Percentiles rank a stretch among this genome's conserved stretches.
phyloP scores from a whole-genome alignment of 2,888 invertebrate genomes.

The Tiliacea aurago region DNA sequence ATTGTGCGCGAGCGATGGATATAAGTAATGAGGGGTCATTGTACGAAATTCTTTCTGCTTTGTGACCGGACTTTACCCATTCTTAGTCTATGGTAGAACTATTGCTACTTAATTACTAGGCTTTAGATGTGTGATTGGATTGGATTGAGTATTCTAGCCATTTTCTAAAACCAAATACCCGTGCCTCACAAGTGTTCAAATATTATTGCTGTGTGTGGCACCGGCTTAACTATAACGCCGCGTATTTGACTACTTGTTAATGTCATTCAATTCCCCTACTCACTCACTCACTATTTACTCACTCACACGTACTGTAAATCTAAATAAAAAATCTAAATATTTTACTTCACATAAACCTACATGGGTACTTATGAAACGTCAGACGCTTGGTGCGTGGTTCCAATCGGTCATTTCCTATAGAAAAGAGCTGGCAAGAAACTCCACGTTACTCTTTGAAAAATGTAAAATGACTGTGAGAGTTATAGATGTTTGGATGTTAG shows the following conservation, averaged over 20 bases:
- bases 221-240: background rate
- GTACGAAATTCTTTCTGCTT: too few relatives aligned
- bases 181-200: too few relatives aligned
- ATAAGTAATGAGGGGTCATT: too few relatives aligned
- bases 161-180: conserved; percentile 5
- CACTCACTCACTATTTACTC: background rate
- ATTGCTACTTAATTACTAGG: conserved; percentile 31
- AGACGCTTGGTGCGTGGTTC: too few relatives aligned
- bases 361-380: background rate
- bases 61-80: too few relatives aligned
- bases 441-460: background rate
- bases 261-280: background rate
- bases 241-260: background rate
- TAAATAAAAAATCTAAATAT: background rate
- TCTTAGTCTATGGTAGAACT: conserved; percentile 15
- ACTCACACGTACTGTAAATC: background rate
- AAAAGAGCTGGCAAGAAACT: too few relatives aligned
- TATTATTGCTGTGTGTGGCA: too few relatives aligned
- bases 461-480: background rate
- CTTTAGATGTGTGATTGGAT: conserved; percentile 21
- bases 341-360: background rate
- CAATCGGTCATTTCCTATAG: too few relatives aligned
- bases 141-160: conserved; percentile 7
- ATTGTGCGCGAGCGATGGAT: too few relatives aligned
- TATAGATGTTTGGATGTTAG: background rate